Conservation (phyloP, 2,888 invertebrate species). For the Osmoderma eremita region DNA sequence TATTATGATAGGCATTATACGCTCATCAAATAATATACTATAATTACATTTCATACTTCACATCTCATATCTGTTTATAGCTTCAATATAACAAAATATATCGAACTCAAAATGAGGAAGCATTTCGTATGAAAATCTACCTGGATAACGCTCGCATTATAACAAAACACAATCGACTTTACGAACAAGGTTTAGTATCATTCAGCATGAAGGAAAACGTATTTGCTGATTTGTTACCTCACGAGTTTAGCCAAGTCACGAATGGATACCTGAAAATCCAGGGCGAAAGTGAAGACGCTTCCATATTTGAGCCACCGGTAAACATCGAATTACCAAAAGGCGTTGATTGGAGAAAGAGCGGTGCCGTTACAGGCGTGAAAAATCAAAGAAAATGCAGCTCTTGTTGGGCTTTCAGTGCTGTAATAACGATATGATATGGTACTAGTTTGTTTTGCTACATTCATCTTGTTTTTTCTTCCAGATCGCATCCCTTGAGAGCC, state of each 20-base stretch:
- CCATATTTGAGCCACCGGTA: conserved; percentile 73
- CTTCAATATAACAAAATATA: conserved; percentile 65
- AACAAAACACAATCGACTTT: conserved; percentile 83
- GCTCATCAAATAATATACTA: not conserved
- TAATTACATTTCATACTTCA: not conserved
- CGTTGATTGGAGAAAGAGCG: conserved; percentile 86
- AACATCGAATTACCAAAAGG: conserved; percentile 76
- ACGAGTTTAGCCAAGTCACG: conserved; percentile 76
- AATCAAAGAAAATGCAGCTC: conserved; percentile 92
- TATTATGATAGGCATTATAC: too few species aligned
- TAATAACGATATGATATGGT: conserved; percentile 63
- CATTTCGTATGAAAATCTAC: conserved; percentile 87
- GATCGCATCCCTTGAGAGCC: conserved; percentile 46
- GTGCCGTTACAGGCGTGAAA: conserved; percentile 90
- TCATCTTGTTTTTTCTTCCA: conserved; percentile 2
- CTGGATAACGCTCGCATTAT: conserved; percentile 87
- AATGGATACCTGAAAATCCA: conserved; percentile 65
- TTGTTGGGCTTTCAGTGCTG: conserved; percentile 93
- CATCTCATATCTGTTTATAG: conserved; percentile 48
- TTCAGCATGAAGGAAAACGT: conserved; percentile 81
- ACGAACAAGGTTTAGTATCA: conserved; percentile 70
- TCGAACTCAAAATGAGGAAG: conserved; percentile 77
- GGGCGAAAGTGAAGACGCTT: conserved; percentile 53
- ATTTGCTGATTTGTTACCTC: conserved; percentile 85
- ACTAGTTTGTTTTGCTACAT: too few species aligned